These are phyloP conservation scores for Cylloceria caligata DNA, from an alignment of 2,888 invertebrate genomes.

Conservation along the genomic window DNA sequence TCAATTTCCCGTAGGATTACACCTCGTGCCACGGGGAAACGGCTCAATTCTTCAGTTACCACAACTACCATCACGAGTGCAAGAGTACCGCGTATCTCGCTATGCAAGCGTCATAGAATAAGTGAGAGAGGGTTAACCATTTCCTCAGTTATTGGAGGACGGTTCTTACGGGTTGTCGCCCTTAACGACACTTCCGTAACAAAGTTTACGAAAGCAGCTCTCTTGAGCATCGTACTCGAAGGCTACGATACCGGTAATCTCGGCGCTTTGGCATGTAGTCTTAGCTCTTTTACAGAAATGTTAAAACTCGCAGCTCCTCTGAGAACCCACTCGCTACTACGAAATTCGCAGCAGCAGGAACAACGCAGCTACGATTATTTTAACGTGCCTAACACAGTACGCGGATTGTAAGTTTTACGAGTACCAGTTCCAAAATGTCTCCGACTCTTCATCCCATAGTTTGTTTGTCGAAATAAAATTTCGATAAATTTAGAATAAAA, in stretches of 20 bases:
- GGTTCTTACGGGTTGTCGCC: slow-evolving; percentile 53
- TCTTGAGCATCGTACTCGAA: neutral
- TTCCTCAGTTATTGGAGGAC: slow-evolving; percentile 54
- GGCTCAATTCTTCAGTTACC: slow-evolving; percentile 48
- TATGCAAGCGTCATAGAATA: neutral
- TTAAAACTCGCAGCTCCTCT: too few species aligned
- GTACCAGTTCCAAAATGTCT: slow-evolving; percentile 1
- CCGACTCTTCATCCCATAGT: slow-evolving; percentile 11
- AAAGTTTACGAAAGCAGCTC: slow-evolving; percentile 32
- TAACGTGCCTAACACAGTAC: too few species aligned
- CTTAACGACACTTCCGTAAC: slow-evolving; percentile 61
- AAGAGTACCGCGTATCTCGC: neutral
- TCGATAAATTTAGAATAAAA: too few species aligned
- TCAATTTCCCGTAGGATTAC: slow-evolving; percentile 48
- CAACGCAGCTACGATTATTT: neutral
- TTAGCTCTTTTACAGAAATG: too few species aligned
- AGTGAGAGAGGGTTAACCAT: slow-evolving; percentile 29
- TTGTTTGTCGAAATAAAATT: slow-evolving; percentile 24
- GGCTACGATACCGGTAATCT: slow-evolving; percentile 9
- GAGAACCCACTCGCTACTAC: too few species aligned
- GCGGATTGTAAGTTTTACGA: neutral
- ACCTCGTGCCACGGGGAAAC: slow-evolving; percentile 27
- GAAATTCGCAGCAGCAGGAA: neutral
- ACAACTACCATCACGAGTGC: neutral
- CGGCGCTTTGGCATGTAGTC: neutral